phyloP scores from a whole-genome alignment of 2,797 vertebrate genomes.

The Kryptolebias ocellatus region DNA sequence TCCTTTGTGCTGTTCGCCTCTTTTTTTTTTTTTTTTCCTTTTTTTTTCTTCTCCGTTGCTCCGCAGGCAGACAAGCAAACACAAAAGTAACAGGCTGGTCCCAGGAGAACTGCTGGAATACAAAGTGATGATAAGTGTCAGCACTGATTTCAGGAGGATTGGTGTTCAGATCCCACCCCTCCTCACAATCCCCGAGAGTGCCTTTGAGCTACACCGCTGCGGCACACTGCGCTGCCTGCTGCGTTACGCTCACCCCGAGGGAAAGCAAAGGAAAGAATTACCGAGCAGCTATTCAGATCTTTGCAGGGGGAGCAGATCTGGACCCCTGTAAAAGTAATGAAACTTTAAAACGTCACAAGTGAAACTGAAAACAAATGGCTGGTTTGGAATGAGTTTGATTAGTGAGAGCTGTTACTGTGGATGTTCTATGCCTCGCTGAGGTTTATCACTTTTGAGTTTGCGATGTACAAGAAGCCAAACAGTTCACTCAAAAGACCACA shows the following conservation, averaged over 20 bases:
- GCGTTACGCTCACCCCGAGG: conserved; percentile 51
- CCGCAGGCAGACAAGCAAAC: conserved; percentile 68
- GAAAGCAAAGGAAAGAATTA: conserved; percentile 50
- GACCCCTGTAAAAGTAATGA: conserved; percentile 46
- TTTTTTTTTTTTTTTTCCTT: conserved; percentile 6
- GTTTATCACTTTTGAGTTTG: conserved; percentile 18
- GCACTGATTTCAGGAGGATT: conserved; percentile 73
- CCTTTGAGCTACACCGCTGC: conserved; percentile 58
- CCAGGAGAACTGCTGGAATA: conserved; percentile 67
- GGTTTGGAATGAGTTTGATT: conserved; percentile 51
- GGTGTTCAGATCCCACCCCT: conserved; percentile 62
- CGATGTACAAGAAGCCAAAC: conserved; percentile 42
- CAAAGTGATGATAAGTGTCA: conserved; percentile 76
- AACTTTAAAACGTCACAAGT: conserved; percentile 51
- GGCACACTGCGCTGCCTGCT: conserved; percentile 18
- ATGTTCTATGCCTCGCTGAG: conserved; percentile 53
- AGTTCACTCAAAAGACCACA: conserved; percentile 45
- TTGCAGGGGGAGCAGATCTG: conserved; percentile 58
- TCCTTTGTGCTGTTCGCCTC: conserved; percentile 42
- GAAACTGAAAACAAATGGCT: conserved; percentile 48
- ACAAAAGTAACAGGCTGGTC: conserved; percentile 67
- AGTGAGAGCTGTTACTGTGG: conserved; percentile 20
- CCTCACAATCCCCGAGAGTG: conserved; percentile 54
- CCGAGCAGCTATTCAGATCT: conserved; percentile 54
- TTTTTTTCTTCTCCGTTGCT: conserved; percentile 18